A percentile compares a stretch with the other conserved stretches of the same genome.
Evolutionary conservation across 2,888 invertebrate species (phyloP).

Genomic region (Rhopalosiphum nymphaeae): DNA sequence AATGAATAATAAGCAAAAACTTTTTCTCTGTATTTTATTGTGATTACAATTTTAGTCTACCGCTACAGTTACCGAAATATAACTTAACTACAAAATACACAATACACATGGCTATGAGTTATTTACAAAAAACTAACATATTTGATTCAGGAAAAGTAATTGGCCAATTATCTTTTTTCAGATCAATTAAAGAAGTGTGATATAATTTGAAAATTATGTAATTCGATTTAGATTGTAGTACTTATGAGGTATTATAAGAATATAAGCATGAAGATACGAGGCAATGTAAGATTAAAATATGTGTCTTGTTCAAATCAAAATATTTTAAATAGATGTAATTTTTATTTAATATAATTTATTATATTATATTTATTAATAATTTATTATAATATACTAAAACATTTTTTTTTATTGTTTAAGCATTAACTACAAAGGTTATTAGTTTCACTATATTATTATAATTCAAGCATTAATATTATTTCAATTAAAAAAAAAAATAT

Average conservation of each 20-base stretch:
- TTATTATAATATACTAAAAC: not conserved
- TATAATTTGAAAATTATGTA: not conserved
- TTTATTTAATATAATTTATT: not conserved
- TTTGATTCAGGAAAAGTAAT: not conserved
- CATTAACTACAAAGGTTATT: no score
- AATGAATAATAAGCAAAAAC: not conserved
- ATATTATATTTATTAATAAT: not conserved
- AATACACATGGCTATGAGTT: not conserved
- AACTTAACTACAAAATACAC: not conserved
- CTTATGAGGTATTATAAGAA: not conserved
- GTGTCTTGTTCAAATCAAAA: not conserved
- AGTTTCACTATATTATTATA: not conserved
- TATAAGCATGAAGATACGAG: not conserved
- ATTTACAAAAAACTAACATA: not conserved
- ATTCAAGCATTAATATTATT: not conserved
- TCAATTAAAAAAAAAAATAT: not conserved
- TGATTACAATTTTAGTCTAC: conserved; percentile 3
- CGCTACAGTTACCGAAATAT: not conserved
- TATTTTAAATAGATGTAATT: not conserved
- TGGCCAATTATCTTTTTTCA: not conserved
- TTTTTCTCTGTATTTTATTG: not conserved
- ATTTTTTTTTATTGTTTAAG: no score
- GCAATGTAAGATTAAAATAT: not conserved
- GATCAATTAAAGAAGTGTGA: not conserved
- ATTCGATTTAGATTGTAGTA: not conserved